phyloP scores from a whole-genome alignment of 2,888 invertebrate species.

The Machimus atricapillus region DNA sequence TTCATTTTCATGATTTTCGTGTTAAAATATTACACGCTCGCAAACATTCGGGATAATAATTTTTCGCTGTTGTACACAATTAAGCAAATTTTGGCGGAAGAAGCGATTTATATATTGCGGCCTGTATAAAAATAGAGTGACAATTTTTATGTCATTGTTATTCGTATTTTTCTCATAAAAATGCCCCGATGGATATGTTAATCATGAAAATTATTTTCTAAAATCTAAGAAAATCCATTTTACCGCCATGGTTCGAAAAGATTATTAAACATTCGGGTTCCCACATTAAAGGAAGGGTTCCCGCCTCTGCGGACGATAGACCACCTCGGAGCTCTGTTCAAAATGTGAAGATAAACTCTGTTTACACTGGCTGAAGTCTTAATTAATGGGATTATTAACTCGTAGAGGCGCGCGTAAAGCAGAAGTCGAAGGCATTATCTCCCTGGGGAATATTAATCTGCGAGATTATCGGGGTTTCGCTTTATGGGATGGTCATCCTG shows the following conservation, averaged over 20 bases:
- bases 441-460: conserved; percentile 1
- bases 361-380: conserved; percentile 14
- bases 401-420: conserved; percentile 9
- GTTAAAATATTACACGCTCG: not conserved
- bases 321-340: not conserved
- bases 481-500: not conserved
- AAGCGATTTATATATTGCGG: not conserved
- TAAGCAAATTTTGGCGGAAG: not conserved
- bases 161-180: not conserved
- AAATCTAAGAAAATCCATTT: not conserved
- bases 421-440: conserved; percentile 13
- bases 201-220: not conserved
- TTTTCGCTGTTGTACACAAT: not conserved
- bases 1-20: not conserved
- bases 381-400: conserved; percentile 35
- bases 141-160: not conserved
- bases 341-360: not conserved
- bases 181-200: not conserved
- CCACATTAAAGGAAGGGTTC: conserved; percentile 12
- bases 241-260: not conserved
- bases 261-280: not conserved
- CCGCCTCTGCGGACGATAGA: not conserved
- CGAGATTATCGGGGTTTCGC: not conserved
- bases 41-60: not conserved
- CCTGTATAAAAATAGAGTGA: not conserved